These are phyloP conservation scores for Oedothorax gibbosus DNA, from an alignment of 1,140 invertebrate genomes.

Conservation along the genomic window DNA sequence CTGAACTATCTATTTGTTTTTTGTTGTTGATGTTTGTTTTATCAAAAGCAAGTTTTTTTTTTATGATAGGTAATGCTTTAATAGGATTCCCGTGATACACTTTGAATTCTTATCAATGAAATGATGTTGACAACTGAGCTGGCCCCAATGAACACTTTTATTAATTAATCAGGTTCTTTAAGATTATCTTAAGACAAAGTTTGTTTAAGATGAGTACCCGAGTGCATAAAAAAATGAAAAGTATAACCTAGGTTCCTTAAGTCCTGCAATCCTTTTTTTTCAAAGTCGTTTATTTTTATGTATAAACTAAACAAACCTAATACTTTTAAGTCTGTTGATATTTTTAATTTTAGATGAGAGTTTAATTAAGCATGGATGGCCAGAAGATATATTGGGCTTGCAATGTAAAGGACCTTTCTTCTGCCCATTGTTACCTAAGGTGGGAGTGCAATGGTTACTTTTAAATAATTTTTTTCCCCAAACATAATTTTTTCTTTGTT, in stretches of 20 bases:
- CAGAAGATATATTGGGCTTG: conserved; percentile 99
- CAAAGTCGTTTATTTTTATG: neutral
- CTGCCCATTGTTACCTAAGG: conserved; percentile 98
- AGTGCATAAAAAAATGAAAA: neutral
- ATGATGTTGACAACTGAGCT: too few species aligned
- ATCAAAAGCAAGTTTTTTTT: too few species aligned
- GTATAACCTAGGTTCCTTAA: neutral
- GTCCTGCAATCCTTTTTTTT: neutral
- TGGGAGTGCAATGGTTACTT: conserved; percentile 70
- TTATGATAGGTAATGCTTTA: too few species aligned
- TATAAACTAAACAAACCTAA: neutral
- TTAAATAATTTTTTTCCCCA: neutral
- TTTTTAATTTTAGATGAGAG: conserved; percentile 87
- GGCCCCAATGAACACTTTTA: too few species aligned
- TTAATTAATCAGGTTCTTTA: neutral
- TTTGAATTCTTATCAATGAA: too few species aligned
- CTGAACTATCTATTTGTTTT: neutral
- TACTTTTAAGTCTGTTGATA: neutral
- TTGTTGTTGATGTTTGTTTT: neutral
- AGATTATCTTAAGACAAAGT: neutral
- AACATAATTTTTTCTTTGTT: neutral
- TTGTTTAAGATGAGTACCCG: neutral
- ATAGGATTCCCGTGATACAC: too few species aligned
- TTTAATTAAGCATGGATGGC: conserved; percentile 98
- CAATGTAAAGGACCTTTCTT: conserved; percentile 97